Percentiles rank a stretch among this genome's conserved stretches.
Conservation (phyloP, 2,888 invertebrate species). For the Alloplasta piceator region DNA sequence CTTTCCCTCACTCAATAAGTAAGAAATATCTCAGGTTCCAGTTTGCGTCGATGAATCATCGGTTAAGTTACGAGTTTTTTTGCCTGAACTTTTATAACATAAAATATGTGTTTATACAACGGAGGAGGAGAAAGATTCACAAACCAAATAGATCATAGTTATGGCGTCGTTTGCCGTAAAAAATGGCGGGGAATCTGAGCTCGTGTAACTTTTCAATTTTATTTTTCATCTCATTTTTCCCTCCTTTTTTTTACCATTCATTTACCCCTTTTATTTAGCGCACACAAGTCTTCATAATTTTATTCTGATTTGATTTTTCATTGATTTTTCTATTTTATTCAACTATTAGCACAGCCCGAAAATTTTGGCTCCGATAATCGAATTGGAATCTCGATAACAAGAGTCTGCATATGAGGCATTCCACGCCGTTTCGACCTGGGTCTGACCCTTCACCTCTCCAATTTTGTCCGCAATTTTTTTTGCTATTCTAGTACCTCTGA, state of each 20-base stretch:
- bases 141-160: conserved; percentile 74
- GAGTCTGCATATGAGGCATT: neutral
- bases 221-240: conserved; percentile 1
- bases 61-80: conserved; percentile 35
- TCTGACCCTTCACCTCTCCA: no score
- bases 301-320: neutral
- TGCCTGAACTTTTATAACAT: conserved; percentile 4
- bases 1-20: no score
- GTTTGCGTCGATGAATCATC: conserved; percentile 27
- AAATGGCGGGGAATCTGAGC: conserved; percentile 44
- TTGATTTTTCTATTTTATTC: neutral
- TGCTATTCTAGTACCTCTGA: no score
- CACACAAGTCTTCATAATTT: neutral
- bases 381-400: conserved; percentile 32
- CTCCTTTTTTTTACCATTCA: conserved; percentile 8
- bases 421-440: no score
- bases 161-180: conserved; percentile 67
- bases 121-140: conserved; percentile 63
- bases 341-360: conserved; percentile 39
- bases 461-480: no score
- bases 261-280: conserved; percentile 23
- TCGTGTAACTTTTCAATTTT: conserved; percentile 31
- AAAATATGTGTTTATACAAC: conserved; percentile 48
- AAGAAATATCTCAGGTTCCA: no score
- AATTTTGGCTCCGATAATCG: conserved; percentile 51